Percentiles rank a stretch among this genome's conserved stretches.
These are phyloP conservation scores for Pteropus alecto DNA, from an alignment of 2,113 vertebrate species.

Conservation along the genomic window DNA sequence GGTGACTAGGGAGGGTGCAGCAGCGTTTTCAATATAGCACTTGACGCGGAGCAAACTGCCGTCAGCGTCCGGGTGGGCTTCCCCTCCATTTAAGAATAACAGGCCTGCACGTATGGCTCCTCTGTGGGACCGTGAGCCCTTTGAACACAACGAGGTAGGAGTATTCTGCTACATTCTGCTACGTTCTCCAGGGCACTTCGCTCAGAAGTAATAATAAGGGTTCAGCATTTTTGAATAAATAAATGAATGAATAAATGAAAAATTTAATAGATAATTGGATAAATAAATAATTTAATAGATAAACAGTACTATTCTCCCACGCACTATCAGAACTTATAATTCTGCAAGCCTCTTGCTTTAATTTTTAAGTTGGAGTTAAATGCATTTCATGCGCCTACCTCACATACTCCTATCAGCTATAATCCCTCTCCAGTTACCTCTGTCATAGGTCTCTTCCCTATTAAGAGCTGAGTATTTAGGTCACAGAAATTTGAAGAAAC, in stretches of 20 bases:
- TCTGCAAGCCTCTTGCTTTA: neutral
- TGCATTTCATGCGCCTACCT: neutral
- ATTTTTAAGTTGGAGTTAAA: neutral
- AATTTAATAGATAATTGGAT: neutral
- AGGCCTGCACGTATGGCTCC: neutral
- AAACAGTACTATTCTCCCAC: neutral
- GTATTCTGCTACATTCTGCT: neutral
- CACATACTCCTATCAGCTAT: neutral
- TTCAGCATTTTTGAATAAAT: neutral
- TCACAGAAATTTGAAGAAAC: neutral
- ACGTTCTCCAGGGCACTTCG: neutral
- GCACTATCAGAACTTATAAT: neutral
- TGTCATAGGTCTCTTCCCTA: neutral
- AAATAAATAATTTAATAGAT: neutral
- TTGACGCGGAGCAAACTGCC: neutral
- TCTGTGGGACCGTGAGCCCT: neutral
- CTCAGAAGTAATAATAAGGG: neutral
- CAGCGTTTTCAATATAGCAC: neutral
- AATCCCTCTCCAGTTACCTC: neutral
- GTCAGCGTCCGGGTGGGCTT: neutral
- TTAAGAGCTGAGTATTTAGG: neutral
- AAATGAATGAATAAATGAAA: neutral
- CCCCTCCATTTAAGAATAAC: neutral
- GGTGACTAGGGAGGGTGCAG: neutral
- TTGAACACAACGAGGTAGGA: neutral